phyloP scores from a whole-genome alignment of 92 coral and sea anemone species.

The Porites rus region DNA sequence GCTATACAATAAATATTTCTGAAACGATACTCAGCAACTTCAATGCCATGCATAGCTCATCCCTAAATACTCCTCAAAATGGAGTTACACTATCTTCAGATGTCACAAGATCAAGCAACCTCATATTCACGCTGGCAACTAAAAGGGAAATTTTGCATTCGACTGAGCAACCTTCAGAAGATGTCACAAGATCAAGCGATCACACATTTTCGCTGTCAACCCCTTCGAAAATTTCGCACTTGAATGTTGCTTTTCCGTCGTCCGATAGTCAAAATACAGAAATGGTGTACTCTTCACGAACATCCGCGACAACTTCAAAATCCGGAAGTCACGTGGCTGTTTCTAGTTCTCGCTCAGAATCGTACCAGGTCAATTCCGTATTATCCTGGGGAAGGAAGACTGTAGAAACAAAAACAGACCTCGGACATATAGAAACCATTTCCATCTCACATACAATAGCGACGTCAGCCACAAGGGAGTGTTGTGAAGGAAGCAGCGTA shows the following conservation, averaged over 20 bases:
- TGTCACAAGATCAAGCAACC: constrained; percentile 8
- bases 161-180: neutral
- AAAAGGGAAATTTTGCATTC: neutral
- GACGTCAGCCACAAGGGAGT: neutral
- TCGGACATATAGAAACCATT: neutral
- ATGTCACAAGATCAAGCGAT: constrained; percentile 4
- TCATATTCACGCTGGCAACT: neutral
- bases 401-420: neutral
- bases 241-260: neutral
- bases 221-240: neutral
- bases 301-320: neutral
- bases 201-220: neutral
- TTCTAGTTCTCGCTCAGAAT: neutral
- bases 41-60: neutral
- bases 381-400: too few species aligned
- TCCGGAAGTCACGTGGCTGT: neutral
- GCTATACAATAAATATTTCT: neutral
- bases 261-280: neutral
- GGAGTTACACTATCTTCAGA: neutral
- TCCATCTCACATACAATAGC: too few species aligned
- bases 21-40: neutral
- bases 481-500: neutral
- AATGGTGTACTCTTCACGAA: neutral
- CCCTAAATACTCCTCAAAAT: neutral
- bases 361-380: too few species aligned